Evolutionary conservation across 2,888 invertebrate species (phyloP).

Genomic region (Melieria crassipennis): DNA sequence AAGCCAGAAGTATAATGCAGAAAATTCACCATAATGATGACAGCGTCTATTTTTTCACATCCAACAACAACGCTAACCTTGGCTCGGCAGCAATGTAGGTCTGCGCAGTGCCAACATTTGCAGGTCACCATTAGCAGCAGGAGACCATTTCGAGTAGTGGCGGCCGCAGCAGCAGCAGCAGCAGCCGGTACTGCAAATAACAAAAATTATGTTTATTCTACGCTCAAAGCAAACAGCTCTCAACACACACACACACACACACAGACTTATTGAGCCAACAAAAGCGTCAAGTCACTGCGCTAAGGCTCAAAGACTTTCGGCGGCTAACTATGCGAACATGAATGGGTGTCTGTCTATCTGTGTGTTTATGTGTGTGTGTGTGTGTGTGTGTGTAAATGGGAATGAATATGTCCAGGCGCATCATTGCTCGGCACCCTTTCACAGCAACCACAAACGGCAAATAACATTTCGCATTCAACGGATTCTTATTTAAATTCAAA

Average conservation of each 20-base stretch:
- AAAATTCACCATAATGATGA: too few relatives aligned
- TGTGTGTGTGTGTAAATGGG: not conserved
- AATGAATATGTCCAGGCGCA: not conserved
- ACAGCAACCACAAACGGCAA: not conserved
- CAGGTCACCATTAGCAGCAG: too few relatives aligned
- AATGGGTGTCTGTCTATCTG: not conserved
- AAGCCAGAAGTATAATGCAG: too few relatives aligned
- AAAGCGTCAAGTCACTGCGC: not conserved
- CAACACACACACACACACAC: conserved; percentile 17
- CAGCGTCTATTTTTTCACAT: too few relatives aligned
- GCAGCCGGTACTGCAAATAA: conserved; percentile 19
- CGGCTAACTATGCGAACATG: too few relatives aligned
- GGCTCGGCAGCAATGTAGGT: too few relatives aligned
- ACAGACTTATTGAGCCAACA: not conserved
- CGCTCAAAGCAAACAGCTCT: conserved; percentile 18
- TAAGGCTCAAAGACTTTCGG: too few relatives aligned
- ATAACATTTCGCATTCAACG: conserved; percentile 23
- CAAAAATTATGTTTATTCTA: conserved; percentile 29
- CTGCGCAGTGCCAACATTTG: too few relatives aligned
- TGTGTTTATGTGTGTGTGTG: not conserved
- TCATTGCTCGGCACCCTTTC: not conserved
- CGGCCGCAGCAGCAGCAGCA: too few relatives aligned
- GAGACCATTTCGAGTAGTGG: too few relatives aligned
- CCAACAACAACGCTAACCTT: too few relatives aligned
- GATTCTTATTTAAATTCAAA: conserved; percentile 23